Evolutionary conservation across 2,113 vertebrate genomes (phyloP).

Genomic region (Tringa solitaria): DNA sequence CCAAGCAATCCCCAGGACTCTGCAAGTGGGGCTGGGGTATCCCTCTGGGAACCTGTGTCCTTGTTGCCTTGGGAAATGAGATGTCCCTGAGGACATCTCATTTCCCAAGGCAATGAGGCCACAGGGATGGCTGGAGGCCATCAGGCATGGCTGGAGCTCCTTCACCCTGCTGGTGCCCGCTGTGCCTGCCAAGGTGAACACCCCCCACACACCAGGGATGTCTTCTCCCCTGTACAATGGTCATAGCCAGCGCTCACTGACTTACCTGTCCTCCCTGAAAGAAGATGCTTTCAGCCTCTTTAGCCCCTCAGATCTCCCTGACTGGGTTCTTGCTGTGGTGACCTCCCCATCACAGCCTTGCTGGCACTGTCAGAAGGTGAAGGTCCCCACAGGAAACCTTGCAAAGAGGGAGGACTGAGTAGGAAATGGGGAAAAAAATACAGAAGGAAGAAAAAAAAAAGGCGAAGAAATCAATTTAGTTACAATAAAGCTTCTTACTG

Average conservation of each 20-base stretch:
- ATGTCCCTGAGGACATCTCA: neutral
- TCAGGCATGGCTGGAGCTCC: neutral
- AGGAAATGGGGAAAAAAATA: neutral
- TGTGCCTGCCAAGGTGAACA: neutral
- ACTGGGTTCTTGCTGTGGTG: neutral
- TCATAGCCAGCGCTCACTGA: fast-evolving
- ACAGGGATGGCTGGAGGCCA: no score
- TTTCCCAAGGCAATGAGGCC: no score
- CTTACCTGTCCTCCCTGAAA: neutral
- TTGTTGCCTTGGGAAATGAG: fast-evolving
- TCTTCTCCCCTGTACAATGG: neutral
- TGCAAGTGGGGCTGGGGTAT: neutral
- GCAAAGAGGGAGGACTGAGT: neutral
- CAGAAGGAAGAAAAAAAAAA: neutral
- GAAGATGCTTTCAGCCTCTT: neutral
- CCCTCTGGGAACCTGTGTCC: neutral
- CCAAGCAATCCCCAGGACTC: neutral
- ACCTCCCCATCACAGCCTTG: neutral
- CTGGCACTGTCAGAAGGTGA: fast-evolving
- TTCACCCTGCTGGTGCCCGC: neutral
- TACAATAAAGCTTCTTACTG: constrained; percentile 47
- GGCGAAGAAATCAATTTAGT: constrained; percentile 41
- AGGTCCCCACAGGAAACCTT: neutral
- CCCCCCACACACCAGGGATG: neutral
- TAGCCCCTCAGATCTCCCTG: neutral